Evolutionary conservation across 2,888 invertebrate genomes (phyloP).

Genomic region (Erynnis tages): DNA sequence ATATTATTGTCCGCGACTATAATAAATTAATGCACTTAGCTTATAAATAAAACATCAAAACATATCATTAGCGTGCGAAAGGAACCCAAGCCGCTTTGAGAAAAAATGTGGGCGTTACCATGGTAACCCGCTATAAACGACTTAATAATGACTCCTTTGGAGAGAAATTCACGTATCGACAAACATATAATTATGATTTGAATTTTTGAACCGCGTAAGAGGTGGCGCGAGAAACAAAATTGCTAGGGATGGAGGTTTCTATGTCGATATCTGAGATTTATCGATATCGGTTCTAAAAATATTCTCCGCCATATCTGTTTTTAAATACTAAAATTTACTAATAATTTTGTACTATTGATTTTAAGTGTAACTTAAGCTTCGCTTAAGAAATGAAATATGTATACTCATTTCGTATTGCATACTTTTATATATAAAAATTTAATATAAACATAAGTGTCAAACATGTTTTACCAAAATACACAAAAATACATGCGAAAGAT

Average conservation of each 20-base stretch:
- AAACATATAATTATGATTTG: constrained; percentile 71
- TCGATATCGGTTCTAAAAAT: too few species aligned
- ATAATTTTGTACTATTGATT: too few species aligned
- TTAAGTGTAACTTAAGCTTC: too few species aligned
- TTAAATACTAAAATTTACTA: too few species aligned
- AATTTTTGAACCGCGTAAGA: constrained; percentile 40
- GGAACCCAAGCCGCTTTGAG: constrained; percentile 35
- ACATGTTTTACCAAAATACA: too few species aligned
- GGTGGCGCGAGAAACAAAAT: constrained; percentile 30
- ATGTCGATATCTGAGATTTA: background rate
- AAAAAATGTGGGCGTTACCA: constrained; percentile 62
- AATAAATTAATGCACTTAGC: constrained; percentile 30
- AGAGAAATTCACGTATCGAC: constrained; percentile 64
- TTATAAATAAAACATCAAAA: constrained; percentile 48
- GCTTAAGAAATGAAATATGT: too few species aligned
- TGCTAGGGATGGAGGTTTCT: constrained; percentile 4
- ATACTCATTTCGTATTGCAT: too few species aligned
- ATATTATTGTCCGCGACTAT: constrained; percentile 26
- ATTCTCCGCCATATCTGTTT: too few species aligned
- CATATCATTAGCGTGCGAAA: constrained; percentile 59
- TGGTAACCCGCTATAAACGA: constrained; percentile 65
- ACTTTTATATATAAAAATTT: too few species aligned
- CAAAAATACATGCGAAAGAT: too few species aligned
- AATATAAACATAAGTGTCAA: too few species aligned
- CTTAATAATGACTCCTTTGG: constrained; percentile 68